Percentiles rank a stretch among this genome's conserved stretches.
Evolutionary conservation across 2,888 invertebrate genomes (phyloP).

Genomic region (Choristoneura rosaceana): DNA sequence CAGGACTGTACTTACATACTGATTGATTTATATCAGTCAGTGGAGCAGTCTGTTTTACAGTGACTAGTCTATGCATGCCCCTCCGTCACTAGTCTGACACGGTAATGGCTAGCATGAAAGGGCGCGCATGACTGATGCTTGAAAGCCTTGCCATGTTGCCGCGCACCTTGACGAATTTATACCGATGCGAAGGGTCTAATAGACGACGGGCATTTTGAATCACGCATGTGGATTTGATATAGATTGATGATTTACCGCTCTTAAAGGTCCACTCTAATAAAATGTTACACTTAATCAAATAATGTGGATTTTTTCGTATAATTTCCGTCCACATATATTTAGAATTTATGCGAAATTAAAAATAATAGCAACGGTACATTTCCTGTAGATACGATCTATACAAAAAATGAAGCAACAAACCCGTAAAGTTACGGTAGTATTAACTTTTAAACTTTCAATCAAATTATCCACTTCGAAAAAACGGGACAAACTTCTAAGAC

Average conservation of each 20-base stretch:
- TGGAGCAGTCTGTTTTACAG: not conserved
- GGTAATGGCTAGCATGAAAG: constrained; percentile 81
- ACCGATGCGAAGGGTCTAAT: constrained; percentile 25
- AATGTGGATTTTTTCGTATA: not conserved
- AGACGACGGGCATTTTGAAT: constrained; percentile 2
- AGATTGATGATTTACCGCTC: constrained; percentile 1
- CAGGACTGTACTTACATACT: too few relatives aligned
- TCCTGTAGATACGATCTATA: too few relatives aligned
- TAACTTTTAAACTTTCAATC: too few relatives aligned
- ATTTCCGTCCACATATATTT: too few relatives aligned
- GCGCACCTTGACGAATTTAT: constrained; percentile 33
- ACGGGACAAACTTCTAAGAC: too few relatives aligned
- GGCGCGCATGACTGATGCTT: constrained; percentile 78
- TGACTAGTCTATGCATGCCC: constrained; percentile 52
- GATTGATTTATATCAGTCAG: not conserved
- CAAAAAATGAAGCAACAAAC: too few relatives aligned
- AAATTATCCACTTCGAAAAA: too few relatives aligned
- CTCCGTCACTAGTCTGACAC: constrained; percentile 67
- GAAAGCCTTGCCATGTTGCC: constrained; percentile 79
- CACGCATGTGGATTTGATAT: not conserved
- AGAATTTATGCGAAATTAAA: too few relatives aligned
- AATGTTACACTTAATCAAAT: not conserved
- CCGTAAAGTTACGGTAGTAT: too few relatives aligned
- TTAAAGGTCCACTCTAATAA: not conserved
- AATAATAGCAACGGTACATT: too few relatives aligned